Percentiles rank a stretch among this genome's conserved stretches.
Evolutionary conservation across 2,113 vertebrate species (phyloP).

Genomic region (Leiothrix lutea): DNA sequence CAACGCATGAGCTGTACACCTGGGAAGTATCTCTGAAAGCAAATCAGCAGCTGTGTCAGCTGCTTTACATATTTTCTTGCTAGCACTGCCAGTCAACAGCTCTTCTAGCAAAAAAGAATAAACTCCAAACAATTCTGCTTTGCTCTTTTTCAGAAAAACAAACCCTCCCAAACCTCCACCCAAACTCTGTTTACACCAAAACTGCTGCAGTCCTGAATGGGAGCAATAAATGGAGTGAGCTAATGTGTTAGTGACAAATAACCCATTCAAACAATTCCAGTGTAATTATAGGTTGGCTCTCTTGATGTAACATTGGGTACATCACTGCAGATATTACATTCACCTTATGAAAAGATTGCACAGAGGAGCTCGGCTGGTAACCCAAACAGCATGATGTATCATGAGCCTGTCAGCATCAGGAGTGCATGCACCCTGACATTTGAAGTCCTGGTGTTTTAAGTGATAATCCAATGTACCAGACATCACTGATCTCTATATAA

Average conservation of each 20-base stretch:
- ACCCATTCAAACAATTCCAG: neutral
- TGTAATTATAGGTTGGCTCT: slow-evolving; percentile 56
- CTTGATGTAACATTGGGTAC: slow-evolving; percentile 52
- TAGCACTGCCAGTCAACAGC: neutral
- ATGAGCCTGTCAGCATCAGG: slow-evolving; percentile 4
- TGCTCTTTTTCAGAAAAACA: neutral
- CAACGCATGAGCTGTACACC: neutral
- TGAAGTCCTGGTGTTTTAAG: slow-evolving; percentile 43
- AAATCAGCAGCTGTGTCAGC: neutral
- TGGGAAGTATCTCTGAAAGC: neutral
- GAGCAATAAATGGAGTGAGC: slow-evolving; percentile 22
- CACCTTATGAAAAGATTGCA: slow-evolving; percentile 41
- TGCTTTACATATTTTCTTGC: neutral
- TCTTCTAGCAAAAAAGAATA: neutral
- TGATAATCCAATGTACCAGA: slow-evolving; percentile 50
- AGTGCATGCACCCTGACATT: slow-evolving; percentile 50
- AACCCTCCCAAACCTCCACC: neutral
- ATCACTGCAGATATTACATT: slow-evolving; percentile 37
- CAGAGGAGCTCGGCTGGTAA: slow-evolving; percentile 5
- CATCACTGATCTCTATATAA: slow-evolving; percentile 53
- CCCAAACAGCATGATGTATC: slow-evolving; percentile 57
- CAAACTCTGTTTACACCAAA: neutral
- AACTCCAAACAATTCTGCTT: neutral
- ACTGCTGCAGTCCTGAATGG: neutral
- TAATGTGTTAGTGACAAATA: slow-evolving; percentile 19